These are phyloP conservation scores for Dendrolimus punctatus DNA, from an alignment of 1,140 invertebrate genomes.

Conservation along the genomic window DNA sequence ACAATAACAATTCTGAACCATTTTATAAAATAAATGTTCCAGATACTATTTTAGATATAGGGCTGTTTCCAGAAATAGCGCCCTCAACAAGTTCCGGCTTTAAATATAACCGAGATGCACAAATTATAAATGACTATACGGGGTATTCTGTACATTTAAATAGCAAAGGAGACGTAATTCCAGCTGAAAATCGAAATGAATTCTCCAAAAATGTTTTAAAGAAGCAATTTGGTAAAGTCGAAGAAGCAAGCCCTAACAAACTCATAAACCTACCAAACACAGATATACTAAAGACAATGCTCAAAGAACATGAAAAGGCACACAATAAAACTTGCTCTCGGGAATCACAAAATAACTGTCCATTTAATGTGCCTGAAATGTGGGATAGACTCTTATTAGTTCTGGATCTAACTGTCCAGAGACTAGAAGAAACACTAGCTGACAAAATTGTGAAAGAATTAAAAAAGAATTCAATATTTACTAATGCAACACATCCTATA, in stretches of 20 bases:
- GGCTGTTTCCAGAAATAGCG: constrained; percentile 20
- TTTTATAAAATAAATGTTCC: constrained; percentile 7
- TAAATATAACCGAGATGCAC: constrained; percentile 1
- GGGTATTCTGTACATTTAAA: constrained; percentile 5
- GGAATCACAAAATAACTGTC: constrained; percentile 20
- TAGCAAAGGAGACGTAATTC: constrained; percentile 12
- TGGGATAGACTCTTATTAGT: constrained; percentile 35
- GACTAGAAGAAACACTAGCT: constrained; percentile 35
- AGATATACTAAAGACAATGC: constrained; percentile 22
- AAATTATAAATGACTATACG: neutral
- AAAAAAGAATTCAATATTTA: constrained; percentile 27
- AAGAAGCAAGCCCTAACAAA: constrained; percentile 10
- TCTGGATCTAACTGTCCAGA: constrained; percentile 38
- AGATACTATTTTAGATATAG: constrained; percentile 26
- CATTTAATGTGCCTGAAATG: constrained; percentile 26
- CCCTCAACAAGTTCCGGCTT: constrained; percentile 12
- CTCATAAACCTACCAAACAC: constrained; percentile 29
- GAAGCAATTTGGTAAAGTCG: constrained; percentile 18
- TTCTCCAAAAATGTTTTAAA: constrained; percentile 26
- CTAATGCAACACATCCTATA: constrained; percentile 7
- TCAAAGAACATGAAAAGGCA: constrained; percentile 20
- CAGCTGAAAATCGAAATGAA: constrained; percentile 8
- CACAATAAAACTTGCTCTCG: constrained; percentile 24
- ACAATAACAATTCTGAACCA: constrained; percentile 1
- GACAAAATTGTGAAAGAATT: constrained; percentile 41